phyloP scores from a whole-genome alignment of 2,113 vertebrate species.

The Orthochromis malagaraziensis region DNA sequence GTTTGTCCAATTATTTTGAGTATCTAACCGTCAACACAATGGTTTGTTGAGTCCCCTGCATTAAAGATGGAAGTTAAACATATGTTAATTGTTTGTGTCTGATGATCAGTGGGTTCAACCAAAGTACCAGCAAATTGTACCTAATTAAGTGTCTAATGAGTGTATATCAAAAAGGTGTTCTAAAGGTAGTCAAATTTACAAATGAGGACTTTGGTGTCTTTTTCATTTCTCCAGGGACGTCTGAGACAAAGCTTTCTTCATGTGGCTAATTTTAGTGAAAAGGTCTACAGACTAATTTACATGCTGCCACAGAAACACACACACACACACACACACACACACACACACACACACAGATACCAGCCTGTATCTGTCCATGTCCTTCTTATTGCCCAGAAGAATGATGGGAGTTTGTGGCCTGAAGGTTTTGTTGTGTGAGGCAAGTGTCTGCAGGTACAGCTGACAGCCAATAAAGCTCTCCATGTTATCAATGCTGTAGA shows the following conservation, averaged over 20 bases:
- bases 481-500: background rate
- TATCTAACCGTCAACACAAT: background rate
- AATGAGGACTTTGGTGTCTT: background rate
- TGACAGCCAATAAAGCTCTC: background rate
- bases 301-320: background rate
- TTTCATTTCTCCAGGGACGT: background rate
- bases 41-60: background rate
- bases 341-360: background rate
- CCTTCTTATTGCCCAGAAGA: background rate
- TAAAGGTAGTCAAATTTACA: background rate
- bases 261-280: background rate
- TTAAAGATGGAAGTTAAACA: background rate
- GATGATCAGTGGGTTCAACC: background rate
- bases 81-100: background rate
- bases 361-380: conserved; percentile 1
- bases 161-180: background rate
- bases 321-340: background rate
- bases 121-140: background rate
- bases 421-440: background rate
- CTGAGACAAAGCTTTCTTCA: background rate
- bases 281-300: background rate
- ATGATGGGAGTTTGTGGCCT: background rate
- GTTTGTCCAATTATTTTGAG: background rate
- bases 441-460: background rate
- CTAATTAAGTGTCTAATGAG: background rate